Evolutionary conservation across 2,888 invertebrate species (phyloP).

Genomic region (Acholoe squamosa): DNA sequence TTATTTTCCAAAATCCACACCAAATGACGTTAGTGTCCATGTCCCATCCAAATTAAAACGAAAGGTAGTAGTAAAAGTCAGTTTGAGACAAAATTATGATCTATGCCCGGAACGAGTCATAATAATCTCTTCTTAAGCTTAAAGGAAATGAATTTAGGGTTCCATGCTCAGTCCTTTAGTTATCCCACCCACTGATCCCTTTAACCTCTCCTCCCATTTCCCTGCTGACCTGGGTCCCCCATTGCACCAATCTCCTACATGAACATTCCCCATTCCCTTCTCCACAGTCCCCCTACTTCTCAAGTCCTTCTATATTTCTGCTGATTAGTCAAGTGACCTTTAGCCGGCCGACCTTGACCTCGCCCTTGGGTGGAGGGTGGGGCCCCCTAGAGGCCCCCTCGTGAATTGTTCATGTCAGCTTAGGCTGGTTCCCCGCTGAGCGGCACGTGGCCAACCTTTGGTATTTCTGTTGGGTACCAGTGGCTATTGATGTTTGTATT

Average conservation of each 20-base stretch:
- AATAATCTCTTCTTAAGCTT: too few species aligned
- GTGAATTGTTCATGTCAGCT: slow-evolving; percentile 10
- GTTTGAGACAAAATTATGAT: too few species aligned
- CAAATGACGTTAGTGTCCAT: too few species aligned
- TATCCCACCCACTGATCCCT: neutral
- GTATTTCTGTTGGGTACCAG: slow-evolving; percentile 17
- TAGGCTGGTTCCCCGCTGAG: neutral
- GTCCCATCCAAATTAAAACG: too few species aligned
- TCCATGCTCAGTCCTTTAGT: too few species aligned
- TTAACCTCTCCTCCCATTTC: neutral
- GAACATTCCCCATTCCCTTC: neutral
- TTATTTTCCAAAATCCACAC: too few species aligned
- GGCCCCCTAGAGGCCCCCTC: neutral
- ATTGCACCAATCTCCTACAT: neutral
- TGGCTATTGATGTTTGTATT: slow-evolving; percentile 21
- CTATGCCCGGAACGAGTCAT: too few species aligned
- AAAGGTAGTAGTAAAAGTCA: too few species aligned
- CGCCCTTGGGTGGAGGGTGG: neutral
- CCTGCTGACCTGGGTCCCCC: too few species aligned
- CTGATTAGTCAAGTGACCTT: slow-evolving; percentile 22
- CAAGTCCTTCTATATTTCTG: neutral
- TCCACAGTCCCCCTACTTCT: neutral
- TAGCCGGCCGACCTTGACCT: slow-evolving; percentile 2
- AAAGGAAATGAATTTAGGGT: too few species aligned
- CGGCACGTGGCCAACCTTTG: neutral